Evolutionary conservation across 2,888 invertebrate species (phyloP), one percentile per base, ranked within the genome.

Genomic region (Drosophila picticornis): DNA sequence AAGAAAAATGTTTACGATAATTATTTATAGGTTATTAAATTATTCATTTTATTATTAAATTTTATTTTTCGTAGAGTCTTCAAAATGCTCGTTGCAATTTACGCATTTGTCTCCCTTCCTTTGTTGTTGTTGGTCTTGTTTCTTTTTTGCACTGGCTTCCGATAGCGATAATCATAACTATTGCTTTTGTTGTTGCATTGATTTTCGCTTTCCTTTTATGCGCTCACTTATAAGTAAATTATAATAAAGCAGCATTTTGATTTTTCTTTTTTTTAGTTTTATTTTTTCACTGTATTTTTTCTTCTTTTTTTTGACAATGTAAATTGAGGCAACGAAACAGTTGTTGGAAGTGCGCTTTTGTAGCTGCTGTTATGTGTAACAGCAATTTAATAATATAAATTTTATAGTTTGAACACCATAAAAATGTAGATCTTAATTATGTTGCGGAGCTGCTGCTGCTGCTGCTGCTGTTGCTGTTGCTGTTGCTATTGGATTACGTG

Each of bases 391-490:
- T 84, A 79, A 84, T 83, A 85, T 84, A 77, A 72, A 87, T 87
- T 87, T 88, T 88, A 88, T 84, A 83, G 90, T 88, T 87, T 85
- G 81, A 85, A 78, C 87, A 72, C 80, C 85, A 90, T 90, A 80
- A 87, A 87, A 87, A 90, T 90, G 78, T 87, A 56, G 81, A 83
- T 83, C 90, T 85, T 90, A 88, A 87, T 90, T 90, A 67, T 81
- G 80, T 85, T 87, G 66, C 46, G 74, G 55, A 58, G 77, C 68
- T 22, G 40, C 0, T n/a, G 40, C 2, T 13, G 22, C 7, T 46
- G 13, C 3, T 43, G 22, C 1, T 22, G 43, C 6, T 43, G 43
- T 11, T n/a, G 40, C 5, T 43, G 43, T 11, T 22, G 46, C 4
- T 46, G 25, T 9, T 85, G 89, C 84, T 88, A 84, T 83, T 60